Percentiles rank a stretch among this genome's conserved stretches.
phyloP scores from a whole-genome alignment of 2,888 invertebrate species.

The Spodoptera picta region DNA sequence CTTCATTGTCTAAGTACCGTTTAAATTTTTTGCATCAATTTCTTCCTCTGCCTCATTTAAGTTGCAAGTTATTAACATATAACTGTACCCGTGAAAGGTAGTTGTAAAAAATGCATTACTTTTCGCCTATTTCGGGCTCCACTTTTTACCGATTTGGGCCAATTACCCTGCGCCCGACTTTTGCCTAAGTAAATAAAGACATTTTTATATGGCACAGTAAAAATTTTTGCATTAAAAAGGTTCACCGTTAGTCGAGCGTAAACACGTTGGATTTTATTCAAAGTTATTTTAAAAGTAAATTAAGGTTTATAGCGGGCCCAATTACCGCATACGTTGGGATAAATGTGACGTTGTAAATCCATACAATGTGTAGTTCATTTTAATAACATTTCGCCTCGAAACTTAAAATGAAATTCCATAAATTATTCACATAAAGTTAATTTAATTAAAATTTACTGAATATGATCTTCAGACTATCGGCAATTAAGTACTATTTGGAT shows the following conservation, averaged over 20 bases:
- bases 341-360: constrained; percentile 28
- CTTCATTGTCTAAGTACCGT: constrained; percentile 62
- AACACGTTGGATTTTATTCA: constrained; percentile 47
- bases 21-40: constrained; percentile 68
- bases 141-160: constrained; percentile 84
- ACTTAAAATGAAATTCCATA: constrained; percentile 9
- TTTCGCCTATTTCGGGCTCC: constrained; percentile 78
- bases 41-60: constrained; percentile 66
- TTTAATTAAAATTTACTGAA: background rate
- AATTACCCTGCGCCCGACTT: constrained; percentile 66
- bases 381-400: background rate
- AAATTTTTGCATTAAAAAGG: constrained; percentile 56
- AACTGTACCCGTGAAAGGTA: constrained; percentile 53
- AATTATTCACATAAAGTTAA: background rate
- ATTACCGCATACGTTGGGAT: constrained; percentile 52
- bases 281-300: constrained; percentile 55
- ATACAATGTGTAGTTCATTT: constrained; percentile 2
- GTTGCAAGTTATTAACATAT: constrained; percentile 66
- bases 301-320: constrained; percentile 50
- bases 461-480: too few relatives aligned
- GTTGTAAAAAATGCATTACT: constrained; percentile 70
- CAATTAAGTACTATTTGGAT: too few relatives aligned
- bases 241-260: constrained; percentile 63
- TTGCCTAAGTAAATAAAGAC: constrained; percentile 80
- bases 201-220: constrained; percentile 74